phyloP scores from a whole-genome alignment of 2,113 vertebrate genomes.

The Fulica atra region DNA sequence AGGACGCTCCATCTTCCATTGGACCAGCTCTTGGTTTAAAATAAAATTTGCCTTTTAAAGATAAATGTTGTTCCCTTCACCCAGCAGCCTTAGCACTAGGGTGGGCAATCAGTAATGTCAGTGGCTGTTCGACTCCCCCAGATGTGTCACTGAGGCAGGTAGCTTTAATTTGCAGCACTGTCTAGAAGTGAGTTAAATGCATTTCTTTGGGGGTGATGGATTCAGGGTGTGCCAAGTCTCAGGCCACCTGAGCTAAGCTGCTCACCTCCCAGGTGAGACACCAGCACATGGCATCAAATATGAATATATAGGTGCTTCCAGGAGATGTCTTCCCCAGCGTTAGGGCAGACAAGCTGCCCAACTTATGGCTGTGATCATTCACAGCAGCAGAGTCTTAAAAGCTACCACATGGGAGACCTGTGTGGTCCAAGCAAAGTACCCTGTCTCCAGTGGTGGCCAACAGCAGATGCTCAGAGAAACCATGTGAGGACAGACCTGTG shows the following conservation, averaged over 20 bases:
- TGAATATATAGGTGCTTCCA: not conserved
- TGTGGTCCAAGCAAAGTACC: no score
- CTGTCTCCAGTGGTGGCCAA: not conserved
- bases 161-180: not conserved
- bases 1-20: not conserved
- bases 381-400: not conserved
- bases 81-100: not conserved
- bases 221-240: fast-evolving
- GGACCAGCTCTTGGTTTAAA: not conserved
- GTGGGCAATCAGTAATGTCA: not conserved
- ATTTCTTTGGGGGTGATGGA: not conserved
- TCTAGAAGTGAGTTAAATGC: not conserved
- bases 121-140: not conserved
- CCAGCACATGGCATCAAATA: fast-evolving
- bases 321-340: not conserved
- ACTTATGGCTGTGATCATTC: fast-evolving
- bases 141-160: not conserved
- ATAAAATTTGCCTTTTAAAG: not conserved
- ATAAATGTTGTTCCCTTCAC: not conserved
- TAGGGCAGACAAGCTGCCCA: not conserved
- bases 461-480: not conserved
- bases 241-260: not conserved
- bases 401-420: no score
- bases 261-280: not conserved
- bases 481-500: fast-evolving